phyloP scores from a whole-genome alignment of 2,888 invertebrate genomes.

The Drosophila pullipes region DNA sequence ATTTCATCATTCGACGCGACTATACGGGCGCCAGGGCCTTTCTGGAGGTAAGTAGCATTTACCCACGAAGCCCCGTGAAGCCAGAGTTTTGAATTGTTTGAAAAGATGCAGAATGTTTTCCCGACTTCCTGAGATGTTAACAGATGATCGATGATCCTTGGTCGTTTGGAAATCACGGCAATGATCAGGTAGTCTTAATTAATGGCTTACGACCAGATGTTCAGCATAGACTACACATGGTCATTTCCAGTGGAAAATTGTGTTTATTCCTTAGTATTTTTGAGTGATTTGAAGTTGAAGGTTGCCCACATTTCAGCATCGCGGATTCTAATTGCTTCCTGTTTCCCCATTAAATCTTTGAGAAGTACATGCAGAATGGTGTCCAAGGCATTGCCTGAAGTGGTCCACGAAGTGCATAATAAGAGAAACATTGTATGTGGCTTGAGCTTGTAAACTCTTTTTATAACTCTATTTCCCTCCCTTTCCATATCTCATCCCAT shows the following conservation, averaged over 20 bases:
- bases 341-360: background rate
- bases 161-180: background rate
- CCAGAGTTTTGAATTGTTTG: too few relatives aligned
- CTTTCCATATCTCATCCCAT: background rate
- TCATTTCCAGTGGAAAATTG: background rate
- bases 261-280: background rate
- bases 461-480: background rate
- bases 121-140: background rate
- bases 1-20: constrained; percentile 95
- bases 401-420: background rate
- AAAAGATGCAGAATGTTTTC: background rate
- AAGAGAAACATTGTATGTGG: background rate
- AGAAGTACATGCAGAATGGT: background rate
- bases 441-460: background rate
- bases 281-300: background rate
- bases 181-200: background rate
- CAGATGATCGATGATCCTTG: background rate
- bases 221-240: background rate
- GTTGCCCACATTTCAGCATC: background rate
- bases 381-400: background rate
- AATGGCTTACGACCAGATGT: background rate
- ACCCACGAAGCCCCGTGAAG: too few relatives aligned
- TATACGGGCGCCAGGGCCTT: constrained; percentile 97
- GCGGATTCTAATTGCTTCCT: background rate
- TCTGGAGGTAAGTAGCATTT: constrained; percentile 90